Base-by-base conservation (phyloP, 1,140 invertebrate species). In the Drosophila varians region DNA sequence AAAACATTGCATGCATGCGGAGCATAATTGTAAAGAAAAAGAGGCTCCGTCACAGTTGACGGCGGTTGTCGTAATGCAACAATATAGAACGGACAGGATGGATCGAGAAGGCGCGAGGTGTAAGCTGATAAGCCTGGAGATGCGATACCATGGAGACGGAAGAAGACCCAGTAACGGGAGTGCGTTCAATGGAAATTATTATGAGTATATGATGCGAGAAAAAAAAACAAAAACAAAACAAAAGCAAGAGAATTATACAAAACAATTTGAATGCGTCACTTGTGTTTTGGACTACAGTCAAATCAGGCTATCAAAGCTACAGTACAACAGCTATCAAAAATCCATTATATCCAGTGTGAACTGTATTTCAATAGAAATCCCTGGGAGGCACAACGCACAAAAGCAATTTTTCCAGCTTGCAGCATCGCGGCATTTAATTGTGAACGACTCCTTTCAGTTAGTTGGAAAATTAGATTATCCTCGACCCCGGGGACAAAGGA, bases 401-500 rank as follows among this genome's bases (percentile, higher is more conserved):
- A 9, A 38, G 36, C n/a, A n/a, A n/a, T n/a, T n/a, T n/a, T n/a
- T n/a, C n/a, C 38, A 42, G 65, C 62, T 62, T 21, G 58, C n/a
- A n/a, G n/a, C n/a, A n/a, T 60, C 47, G 53, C 51, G 46, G 57
- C 36, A 25, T 38, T 23, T 49, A 70, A 51, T 71, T 69, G 38
- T 25, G 25, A 49, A 31, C 43, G n/a, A 43, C 55, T 40, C 64
- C 56, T 60, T 47, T 23, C 47, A 86, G 57, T 80, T 86, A 74
- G 82, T 68, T 82, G 82, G 83, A 88, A 87, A 88, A 77, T 87
- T 82, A 58, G 77, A 88, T 82, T 87, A 88, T 87, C 83, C 82
- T 88, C 77, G 43, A 23, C 34, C 34, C 8, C 21, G 36, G 26
- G 51, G 34, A 66, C 48, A 70, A 55, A 66, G 43, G 73, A 65